Conservation (phyloP, 2,797 vertebrate genomes). For the Cyclopterus lumpus region DNA sequence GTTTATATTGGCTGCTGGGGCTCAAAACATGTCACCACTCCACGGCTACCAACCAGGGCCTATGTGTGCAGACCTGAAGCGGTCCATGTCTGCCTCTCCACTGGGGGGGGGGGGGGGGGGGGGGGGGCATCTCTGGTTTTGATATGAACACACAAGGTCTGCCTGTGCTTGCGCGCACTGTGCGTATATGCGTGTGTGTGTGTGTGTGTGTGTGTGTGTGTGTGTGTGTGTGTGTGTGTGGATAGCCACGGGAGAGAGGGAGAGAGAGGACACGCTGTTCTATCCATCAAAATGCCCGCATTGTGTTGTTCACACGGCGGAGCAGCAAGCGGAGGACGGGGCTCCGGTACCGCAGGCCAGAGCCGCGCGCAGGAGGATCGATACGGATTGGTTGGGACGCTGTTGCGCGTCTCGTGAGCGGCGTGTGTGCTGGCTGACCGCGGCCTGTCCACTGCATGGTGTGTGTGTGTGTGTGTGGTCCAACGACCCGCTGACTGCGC, state of each 20-base stretch:
- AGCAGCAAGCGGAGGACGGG: constrained; percentile 70
- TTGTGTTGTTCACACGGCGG: constrained; percentile 79
- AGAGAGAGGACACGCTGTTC: constrained; percentile 78
- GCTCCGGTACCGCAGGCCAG: constrained; percentile 62
- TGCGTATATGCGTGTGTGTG: constrained; percentile 42
- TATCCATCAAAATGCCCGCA: constrained; percentile 85
- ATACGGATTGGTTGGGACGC: constrained; percentile 50
- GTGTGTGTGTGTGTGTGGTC: no score
- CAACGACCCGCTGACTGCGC: neutral
- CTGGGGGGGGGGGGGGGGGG: constrained; percentile 38
- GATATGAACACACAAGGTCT: constrained; percentile 61
- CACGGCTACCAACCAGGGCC: constrained; percentile 63
- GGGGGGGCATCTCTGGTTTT: constrained; percentile 47
- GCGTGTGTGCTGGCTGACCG: constrained; percentile 28
- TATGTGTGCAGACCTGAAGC: constrained; percentile 56
- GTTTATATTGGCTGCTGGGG: constrained; percentile 51
- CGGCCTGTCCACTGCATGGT: constrained; percentile 35
- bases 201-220: constrained; percentile 33
- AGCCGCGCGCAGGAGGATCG: constrained; percentile 64
- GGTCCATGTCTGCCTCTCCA: constrained; percentile 50
- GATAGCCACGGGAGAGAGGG: constrained; percentile 65
- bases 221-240: constrained; percentile 35
- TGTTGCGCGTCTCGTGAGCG: constrained; percentile 55
- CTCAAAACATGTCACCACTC: constrained; percentile 74
- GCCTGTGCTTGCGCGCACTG: constrained; percentile 44